Base-by-base conservation (phyloP, 2,888 invertebrate genomes). In the Oligia latruncula region DNA sequence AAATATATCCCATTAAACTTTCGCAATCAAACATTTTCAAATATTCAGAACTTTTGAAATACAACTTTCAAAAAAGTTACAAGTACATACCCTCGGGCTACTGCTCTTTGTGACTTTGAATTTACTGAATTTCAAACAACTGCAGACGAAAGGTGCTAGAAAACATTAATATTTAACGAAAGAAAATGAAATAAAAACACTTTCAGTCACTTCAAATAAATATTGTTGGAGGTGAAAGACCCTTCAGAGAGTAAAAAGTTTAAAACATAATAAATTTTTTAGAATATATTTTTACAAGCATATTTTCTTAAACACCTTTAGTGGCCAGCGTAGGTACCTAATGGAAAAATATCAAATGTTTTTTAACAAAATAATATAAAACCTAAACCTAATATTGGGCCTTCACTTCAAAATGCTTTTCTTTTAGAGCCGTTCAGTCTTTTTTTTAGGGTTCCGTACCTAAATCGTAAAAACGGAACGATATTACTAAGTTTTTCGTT, bases 1-100 rank as follows among this genome's bases (percentile, higher is more conserved):
- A 62, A 76, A 73, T 35, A 64, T n/a, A 79, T 73, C n/a, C n/a
- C 29, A 82, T 68, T 74, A 29, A 80, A 85, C 82, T 82, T 82
- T 75, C 4, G 66, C 23, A 73, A 82, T 65, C 64, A 58, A 70
- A 58, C 3, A 29, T 65, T 72, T 62, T 71, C 29, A 77, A 77
- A 62, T 62, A 72, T 52, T 52, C 13, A 6, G 23, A 78, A 74
- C 66, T 74, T 77, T 77, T 60, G n/a, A 79, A 82, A 68, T 80
- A 62, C 3, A 68, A 64, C 40, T 72, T 82, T 74, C 1, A 17
- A 58, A 73, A 70, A 71, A 71, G 64, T 80, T 13, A 29, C 46
- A 74, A 72, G 67, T 62, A 55, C 35, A 17, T 43, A 46, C 0
- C 55, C 72, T 71, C 67, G 58, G 58, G 72, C n/a, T 71, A 17